phyloP scores from a whole-genome alignment of 2,888 invertebrate genomes.

The Dryobotodes eremita region DNA sequence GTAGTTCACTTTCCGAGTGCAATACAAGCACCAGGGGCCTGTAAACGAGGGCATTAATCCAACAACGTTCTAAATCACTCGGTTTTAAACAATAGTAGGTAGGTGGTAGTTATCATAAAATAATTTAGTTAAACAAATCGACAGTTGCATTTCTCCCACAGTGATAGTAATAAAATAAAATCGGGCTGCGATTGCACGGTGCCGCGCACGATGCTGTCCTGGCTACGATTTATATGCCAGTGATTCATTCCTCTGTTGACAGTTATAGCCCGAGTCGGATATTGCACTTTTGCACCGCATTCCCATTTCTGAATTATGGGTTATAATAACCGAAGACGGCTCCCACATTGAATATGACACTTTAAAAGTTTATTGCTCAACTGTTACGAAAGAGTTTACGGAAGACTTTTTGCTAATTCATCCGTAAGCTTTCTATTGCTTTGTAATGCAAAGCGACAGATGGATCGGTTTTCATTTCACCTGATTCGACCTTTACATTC shows the following conservation, averaged over 20 bases:
- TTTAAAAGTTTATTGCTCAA: constrained; percentile 50
- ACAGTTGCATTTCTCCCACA: constrained; percentile 76
- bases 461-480: constrained; percentile 59
- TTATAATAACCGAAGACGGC: constrained; percentile 83
- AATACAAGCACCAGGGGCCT: constrained; percentile 21
- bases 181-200: constrained; percentile 80
- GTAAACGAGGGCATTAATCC: constrained; percentile 50
- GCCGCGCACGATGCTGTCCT: constrained; percentile 81
- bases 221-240: constrained; percentile 84
- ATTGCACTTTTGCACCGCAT: constrained; percentile 88
- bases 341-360: constrained; percentile 65
- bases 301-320: constrained; percentile 84
- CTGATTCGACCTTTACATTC: constrained; percentile 70
- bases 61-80: constrained; percentile 63
- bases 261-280: constrained; percentile 87
- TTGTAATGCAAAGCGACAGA: constrained; percentile 60
- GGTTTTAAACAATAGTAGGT: constrained; percentile 68
- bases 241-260: constrained; percentile 88
- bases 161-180: constrained; percentile 85
- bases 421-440: constrained; percentile 75
- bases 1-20: constrained; percentile 1
- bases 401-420: constrained; percentile 72
- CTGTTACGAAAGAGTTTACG: constrained; percentile 49
- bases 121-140: constrained; percentile 84
- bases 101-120: constrained; percentile 76